These are phyloP conservation scores for Penaeus vannamei DNA, from an alignment of 1,140 invertebrate species.

Conservation along the genomic window DNA sequence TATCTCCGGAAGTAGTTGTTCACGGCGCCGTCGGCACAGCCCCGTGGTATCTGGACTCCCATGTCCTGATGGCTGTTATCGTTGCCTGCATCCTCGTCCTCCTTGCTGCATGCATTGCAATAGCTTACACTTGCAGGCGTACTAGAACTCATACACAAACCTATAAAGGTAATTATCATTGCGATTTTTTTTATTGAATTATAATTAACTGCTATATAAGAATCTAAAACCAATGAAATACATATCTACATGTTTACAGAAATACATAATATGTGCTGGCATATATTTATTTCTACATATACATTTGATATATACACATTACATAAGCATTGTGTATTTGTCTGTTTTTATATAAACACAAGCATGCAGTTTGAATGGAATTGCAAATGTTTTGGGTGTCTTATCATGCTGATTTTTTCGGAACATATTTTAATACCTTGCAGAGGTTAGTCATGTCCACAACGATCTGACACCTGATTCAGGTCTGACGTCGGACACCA, in stretches of 20 bases:
- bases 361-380: no score
- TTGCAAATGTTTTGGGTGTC: no score
- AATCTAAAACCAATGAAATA: no score
- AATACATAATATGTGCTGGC: no score
- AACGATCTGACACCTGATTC: conserved; percentile 61
- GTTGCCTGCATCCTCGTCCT: conserved; percentile 47
- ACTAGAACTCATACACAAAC: conserved; percentile 45
- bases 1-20: conserved; percentile 37
- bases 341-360: no score
- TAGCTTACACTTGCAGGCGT: conserved; percentile 49
- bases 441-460: conserved; percentile 56
- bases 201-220: no score
- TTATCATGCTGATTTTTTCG: no score
- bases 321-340: no score
- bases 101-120: conserved; percentile 45
- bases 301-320: no score
- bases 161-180: conserved; percentile 44
- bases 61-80: conserved; percentile 45
- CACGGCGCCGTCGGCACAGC: conserved; percentile 9
- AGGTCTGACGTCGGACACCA: conserved; percentile 56
- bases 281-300: no score
- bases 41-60: conserved; percentile 53
- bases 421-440: no score
- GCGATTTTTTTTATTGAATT: background rate
- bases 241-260: no score